A percentile compares a stretch with the other conserved stretches of the same genome.
phyloP scores from a whole-genome alignment of 2,797 vertebrate species.

The Macropus fuliginosus region DNA sequence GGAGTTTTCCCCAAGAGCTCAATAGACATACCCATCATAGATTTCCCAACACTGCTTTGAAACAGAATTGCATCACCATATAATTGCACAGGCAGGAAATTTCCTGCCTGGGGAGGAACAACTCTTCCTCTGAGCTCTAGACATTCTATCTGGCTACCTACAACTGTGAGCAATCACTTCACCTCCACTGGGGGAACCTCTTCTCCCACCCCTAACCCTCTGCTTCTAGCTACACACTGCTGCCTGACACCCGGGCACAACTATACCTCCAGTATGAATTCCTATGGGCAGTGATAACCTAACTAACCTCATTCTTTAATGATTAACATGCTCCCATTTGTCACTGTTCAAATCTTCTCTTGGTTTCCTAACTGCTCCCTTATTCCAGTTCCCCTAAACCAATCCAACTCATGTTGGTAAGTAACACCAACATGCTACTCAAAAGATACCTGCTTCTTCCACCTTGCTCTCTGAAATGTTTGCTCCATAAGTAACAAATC shows the following conservation, averaged over 20 bases:
- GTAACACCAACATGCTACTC: neutral
- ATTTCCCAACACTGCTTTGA: neutral
- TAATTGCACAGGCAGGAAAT: neutral
- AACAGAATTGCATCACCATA: neutral
- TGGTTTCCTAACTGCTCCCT: neutral
- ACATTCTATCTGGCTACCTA: neutral
- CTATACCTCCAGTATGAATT: neutral
- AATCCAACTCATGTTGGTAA: neutral
- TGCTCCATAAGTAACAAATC: neutral
- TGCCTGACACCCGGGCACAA: neutral
- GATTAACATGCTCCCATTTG: neutral
- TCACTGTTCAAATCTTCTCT: neutral
- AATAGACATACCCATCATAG: neutral
- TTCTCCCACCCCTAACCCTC: neutral
- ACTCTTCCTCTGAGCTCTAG: neutral
- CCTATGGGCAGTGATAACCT: neutral
- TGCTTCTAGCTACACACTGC: neutral
- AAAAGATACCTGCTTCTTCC: neutral
- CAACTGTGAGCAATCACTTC: neutral
- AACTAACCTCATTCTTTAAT: neutral
- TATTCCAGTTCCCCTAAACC: neutral
- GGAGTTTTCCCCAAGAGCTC: neutral
- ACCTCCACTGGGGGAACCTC: neutral
- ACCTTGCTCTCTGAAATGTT: neutral
- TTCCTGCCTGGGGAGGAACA: neutral